These are phyloP conservation scores for Scyliorhinus canicula DNA, from an alignment of 2,797 vertebrate species.

Conservation along the genomic window DNA sequence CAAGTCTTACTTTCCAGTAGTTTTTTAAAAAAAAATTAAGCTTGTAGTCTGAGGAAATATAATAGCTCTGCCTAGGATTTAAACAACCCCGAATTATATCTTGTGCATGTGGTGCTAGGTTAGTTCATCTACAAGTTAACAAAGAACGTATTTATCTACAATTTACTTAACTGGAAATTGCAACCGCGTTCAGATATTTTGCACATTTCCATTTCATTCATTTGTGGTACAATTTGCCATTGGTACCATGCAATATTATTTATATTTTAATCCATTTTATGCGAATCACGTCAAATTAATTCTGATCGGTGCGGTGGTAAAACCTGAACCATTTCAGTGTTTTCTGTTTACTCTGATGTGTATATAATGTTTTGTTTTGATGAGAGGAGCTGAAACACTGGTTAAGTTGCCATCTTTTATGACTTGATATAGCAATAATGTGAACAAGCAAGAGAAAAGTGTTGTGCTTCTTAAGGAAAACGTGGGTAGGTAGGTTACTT, in stretches of 20 bases:
- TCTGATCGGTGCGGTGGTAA: neutral
- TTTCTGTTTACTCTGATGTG: constrained; percentile 3
- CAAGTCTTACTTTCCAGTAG: neutral
- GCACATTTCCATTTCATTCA: constrained; percentile 30
- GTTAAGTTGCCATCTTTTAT: constrained; percentile 4
- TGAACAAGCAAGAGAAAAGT: constrained; percentile 4
- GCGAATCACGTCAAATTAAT: neutral
- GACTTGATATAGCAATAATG: constrained; percentile 37
- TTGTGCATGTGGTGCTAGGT: constrained; percentile 15
- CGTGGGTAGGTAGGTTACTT: neutral
- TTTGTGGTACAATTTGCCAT: neutral
- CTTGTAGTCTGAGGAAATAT: neutral
- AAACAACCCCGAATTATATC: neutral
- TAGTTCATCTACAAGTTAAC: neutral
- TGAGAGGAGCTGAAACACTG: constrained; percentile 2
- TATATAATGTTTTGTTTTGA: constrained; percentile 34
- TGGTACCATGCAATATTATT: constrained; percentile 16
- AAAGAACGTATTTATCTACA: neutral
- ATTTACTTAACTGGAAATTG: constrained; percentile 33
- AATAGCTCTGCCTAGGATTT: neutral
- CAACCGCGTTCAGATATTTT: constrained; percentile 15
- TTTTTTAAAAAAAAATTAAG: neutral
- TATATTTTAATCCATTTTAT: constrained; percentile 34
- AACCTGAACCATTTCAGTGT: neutral
- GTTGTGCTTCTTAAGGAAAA: neutral